These are phyloP conservation scores for Stenurella melanura DNA, from an alignment of 2,888 invertebrate genomes.

Conservation along the genomic window DNA sequence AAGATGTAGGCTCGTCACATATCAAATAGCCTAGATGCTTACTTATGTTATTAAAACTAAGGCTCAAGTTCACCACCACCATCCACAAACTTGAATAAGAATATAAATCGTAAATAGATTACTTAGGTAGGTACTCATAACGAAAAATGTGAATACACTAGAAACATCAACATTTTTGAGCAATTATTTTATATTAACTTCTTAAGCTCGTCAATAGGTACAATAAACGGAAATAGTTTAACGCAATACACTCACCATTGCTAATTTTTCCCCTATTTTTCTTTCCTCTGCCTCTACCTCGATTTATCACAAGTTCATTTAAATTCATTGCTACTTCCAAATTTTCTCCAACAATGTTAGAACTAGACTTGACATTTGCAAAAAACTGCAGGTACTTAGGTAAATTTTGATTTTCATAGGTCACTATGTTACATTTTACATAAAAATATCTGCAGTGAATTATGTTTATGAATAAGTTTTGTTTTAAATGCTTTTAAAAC, in stretches of 20 bases:
- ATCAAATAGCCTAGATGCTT: no score
- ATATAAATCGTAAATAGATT: no score
- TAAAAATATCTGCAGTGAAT: not conserved
- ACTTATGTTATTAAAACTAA: no score
- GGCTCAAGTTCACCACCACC: no score
- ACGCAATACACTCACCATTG: slow-evolving; percentile 12
- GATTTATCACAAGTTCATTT: slow-evolving; percentile 53
- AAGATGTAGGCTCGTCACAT: no score
- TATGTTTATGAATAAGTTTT: not conserved
- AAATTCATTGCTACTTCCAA: slow-evolving; percentile 53
- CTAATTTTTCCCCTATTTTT: slow-evolving; percentile 13
- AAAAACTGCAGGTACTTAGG: not conserved
- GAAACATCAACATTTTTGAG: no score
- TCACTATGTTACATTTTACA: not conserved
- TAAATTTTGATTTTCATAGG: not conserved
- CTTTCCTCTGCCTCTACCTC: slow-evolving; percentile 33
- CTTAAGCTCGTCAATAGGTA: no score
- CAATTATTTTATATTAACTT: no score
- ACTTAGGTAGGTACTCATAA: no score
- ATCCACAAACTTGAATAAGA: no score
- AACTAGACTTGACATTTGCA: not conserved
- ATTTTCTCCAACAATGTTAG: not conserved
- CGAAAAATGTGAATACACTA: no score
- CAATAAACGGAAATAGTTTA: not conserved
- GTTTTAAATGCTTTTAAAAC: not conserved